phyloP scores from a whole-genome alignment of 1,140 invertebrate species.

The Microplitis mediator region DNA sequence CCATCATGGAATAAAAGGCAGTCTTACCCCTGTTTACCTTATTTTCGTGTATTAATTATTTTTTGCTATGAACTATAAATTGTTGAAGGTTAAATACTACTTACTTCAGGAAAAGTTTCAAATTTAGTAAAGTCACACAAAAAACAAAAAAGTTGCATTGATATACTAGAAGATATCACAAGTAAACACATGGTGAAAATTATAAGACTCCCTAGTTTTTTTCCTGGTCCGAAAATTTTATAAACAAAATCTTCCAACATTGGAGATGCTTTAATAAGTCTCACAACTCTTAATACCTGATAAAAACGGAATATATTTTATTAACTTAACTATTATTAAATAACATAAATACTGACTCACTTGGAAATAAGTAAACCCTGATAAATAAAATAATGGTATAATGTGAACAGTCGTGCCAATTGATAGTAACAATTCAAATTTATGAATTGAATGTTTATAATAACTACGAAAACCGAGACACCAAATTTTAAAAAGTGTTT shows the following conservation, averaged over 20 bases:
- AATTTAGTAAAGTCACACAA: conserved; percentile 94
- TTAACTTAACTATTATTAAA: not conserved
- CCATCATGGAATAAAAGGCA: no score
- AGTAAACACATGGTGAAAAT: conserved; percentile 99
- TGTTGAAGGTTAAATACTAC: conserved; percentile 2
- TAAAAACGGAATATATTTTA: conserved; percentile 7
- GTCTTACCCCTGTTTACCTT: no score
- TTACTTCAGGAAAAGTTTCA: conserved; percentile 95
- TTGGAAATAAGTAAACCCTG: conserved; percentile 96
- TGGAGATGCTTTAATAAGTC: conserved; percentile 98
- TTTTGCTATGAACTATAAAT: not conserved
- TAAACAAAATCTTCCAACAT: conserved; percentile 99
- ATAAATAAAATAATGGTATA: conserved; percentile 89
- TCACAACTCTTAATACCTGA: conserved; percentile 90
- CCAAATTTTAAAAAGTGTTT: conserved; percentile 97
- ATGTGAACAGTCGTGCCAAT: conserved; percentile 96
- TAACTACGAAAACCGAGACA: conserved; percentile 95
- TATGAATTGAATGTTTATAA: conserved; percentile 95
- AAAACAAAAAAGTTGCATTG: conserved; percentile 98
- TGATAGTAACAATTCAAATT: conserved; percentile 94
- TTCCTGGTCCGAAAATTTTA: conserved; percentile 99
- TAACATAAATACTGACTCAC: conserved; percentile 56
- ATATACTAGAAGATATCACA: conserved; percentile 98
- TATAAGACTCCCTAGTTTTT: conserved; percentile 97
- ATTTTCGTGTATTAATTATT: no score